phyloP scores from a whole-genome alignment of 2,113 vertebrate species.

The Gracilinanus agilis region DNA sequence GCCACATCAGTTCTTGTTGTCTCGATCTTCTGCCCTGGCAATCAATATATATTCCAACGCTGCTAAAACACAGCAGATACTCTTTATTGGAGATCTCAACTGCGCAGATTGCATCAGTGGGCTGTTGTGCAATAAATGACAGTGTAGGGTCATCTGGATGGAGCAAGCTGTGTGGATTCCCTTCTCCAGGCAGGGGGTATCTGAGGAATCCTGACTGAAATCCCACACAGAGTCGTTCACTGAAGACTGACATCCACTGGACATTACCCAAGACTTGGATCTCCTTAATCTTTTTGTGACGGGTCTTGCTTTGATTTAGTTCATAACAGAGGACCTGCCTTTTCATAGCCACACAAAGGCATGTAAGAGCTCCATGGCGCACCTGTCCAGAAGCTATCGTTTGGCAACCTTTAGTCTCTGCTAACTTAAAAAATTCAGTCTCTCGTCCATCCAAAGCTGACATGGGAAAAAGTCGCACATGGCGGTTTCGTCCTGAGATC shows the following conservation, averaged over 20 bases:
- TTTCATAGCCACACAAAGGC: slow-evolving; percentile 97
- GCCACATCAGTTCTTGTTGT: slow-evolving; percentile 99
- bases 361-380: slow-evolving; percentile 90
- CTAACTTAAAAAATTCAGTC: slow-evolving; percentile 94
- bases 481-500: slow-evolving; percentile 97
- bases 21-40: slow-evolving; percentile 96
- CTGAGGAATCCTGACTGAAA: slow-evolving; percentile 95
- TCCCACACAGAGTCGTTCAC: slow-evolving; percentile 94
- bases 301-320: slow-evolving; percentile 94
- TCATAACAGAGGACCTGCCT: slow-evolving; percentile 96
- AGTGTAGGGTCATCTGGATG: slow-evolving; percentile 96
- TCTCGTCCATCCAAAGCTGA: slow-evolving; percentile 95
- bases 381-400: slow-evolving; percentile 91
- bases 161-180: slow-evolving; percentile 90
- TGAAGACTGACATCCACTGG: slow-evolving; percentile 98
- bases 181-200: slow-evolving; percentile 92
- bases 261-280: slow-evolving; percentile 93
- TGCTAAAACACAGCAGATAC: slow-evolving; percentile 97
- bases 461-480: slow-evolving; percentile 95
- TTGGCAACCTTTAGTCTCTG: slow-evolving; percentile 97
- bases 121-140: slow-evolving; percentile 94
- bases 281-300: slow-evolving; percentile 95
- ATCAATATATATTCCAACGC: slow-evolving; percentile 97
- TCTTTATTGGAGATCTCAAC: slow-evolving; percentile 98
- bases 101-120: slow-evolving; percentile 94